phyloP scores from a whole-genome alignment of 2,797 vertebrate species.

The Pogoniulus pusillus region DNA sequence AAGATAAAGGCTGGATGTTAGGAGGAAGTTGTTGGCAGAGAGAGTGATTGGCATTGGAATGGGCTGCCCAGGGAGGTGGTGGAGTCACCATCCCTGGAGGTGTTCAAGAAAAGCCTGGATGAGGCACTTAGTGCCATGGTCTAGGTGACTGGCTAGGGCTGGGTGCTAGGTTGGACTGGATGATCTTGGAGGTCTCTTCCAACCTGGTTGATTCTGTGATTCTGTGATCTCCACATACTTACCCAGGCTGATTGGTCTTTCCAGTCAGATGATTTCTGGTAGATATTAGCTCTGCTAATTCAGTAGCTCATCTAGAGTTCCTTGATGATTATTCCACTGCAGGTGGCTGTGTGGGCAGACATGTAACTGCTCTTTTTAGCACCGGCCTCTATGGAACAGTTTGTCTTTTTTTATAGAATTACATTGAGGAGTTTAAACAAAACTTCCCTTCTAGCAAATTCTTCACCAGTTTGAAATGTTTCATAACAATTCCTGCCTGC shows the following conservation, averaged over 20 bases:
- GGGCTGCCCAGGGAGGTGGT: no score
- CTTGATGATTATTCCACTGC: slow-evolving; percentile 53
- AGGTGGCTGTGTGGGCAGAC: slow-evolving; percentile 56
- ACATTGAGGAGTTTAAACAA: slow-evolving; percentile 21
- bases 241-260: neutral
- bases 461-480: neutral
- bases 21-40: no score
- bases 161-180: no score
- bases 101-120: no score
- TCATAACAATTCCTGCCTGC: neutral
- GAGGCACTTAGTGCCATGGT: no score
- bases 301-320: slow-evolving; percentile 49
- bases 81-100: no score
- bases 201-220: no score
- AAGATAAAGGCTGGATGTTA: no score
- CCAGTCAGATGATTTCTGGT: slow-evolving; percentile 24
- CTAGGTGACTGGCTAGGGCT: no score
- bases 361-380: slow-evolving; percentile 60
- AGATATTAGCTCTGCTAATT: slow-evolving; percentile 38
- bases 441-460: slow-evolving; percentile 7
- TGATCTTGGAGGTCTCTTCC: no score
- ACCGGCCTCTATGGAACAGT: neutral
- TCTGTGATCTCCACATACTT: neutral
- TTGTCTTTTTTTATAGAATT: slow-evolving; percentile 48
- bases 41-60: no score